Percentiles rank a stretch among this genome's conserved stretches.
These are phyloP conservation scores for Cavia porcellus DNA, from an alignment of 2,113 vertebrate genomes.

Conservation along the genomic window DNA sequence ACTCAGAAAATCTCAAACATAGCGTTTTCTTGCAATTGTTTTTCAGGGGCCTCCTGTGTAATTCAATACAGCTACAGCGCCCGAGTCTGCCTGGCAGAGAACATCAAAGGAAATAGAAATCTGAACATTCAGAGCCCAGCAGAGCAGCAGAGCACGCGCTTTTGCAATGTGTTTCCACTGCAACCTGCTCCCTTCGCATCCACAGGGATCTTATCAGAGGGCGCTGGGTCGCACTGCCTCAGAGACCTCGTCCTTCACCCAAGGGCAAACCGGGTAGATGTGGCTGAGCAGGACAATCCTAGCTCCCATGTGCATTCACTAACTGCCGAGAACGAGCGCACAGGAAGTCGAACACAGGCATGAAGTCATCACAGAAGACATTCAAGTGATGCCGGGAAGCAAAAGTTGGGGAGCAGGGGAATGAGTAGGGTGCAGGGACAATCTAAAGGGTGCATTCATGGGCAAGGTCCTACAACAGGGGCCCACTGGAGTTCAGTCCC, in stretches of 20 bases:
- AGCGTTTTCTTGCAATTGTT: background rate
- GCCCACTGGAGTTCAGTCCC: background rate
- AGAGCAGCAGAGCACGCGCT: fast-evolving
- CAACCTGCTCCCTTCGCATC: fast-evolving
- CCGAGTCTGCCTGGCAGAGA: background rate
- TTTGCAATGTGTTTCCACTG: background rate
- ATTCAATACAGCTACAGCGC: background rate
- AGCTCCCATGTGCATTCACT: background rate
- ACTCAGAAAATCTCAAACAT: background rate
- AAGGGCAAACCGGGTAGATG: background rate
- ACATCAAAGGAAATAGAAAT: background rate
- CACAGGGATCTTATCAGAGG: too few species aligned
- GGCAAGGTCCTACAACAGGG: fast-evolving
- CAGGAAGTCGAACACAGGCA: background rate
- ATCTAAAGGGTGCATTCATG: too few species aligned
- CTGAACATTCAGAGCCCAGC: background rate
- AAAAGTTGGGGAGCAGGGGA: background rate
- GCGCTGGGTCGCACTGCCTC: background rate
- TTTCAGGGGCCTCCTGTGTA: background rate
- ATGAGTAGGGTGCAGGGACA: background rate
- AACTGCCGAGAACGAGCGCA: background rate
- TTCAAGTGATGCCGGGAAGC: background rate
- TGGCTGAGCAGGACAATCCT: background rate
- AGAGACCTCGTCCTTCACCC: background rate
- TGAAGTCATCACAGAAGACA: background rate